phyloP scores from a whole-genome alignment of 2,888 invertebrate species.

The Pharmacophagus antenor region DNA sequence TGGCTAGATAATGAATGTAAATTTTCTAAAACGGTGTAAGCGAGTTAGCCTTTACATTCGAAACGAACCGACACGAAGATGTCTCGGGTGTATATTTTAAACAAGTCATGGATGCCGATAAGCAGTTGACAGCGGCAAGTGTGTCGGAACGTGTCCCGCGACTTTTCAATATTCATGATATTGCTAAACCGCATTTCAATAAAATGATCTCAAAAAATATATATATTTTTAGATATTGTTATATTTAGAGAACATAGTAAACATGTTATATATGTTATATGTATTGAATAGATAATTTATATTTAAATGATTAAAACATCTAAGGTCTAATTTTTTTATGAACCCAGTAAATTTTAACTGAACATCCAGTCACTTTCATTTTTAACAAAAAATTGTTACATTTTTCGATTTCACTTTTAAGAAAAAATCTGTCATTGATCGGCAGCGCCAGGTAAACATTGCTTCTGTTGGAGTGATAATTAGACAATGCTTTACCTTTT shows the following conservation, averaged over 20 bases:
- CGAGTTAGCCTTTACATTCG: slow-evolving; percentile 22
- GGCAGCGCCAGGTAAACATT: slow-evolving; percentile 27
- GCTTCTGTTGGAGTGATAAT: slow-evolving; percentile 15
- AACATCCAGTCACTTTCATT: slow-evolving; percentile 63
- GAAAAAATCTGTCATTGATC: slow-evolving; percentile 21
- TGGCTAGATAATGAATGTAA: slow-evolving; percentile 15
- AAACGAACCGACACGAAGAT: slow-evolving; percentile 28
- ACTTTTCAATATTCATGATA: slow-evolving; percentile 28
- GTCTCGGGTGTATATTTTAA: slow-evolving; percentile 25
- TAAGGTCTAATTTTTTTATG: too few species aligned
- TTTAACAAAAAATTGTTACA: slow-evolving; percentile 55
- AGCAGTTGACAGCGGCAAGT: slow-evolving; percentile 24
- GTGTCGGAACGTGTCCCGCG: slow-evolving; percentile 25
- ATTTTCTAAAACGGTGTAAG: slow-evolving; percentile 23
- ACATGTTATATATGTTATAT: background rate
- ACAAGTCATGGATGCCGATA: slow-evolving; percentile 30
- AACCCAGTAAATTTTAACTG: too few species aligned
- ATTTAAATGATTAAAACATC: background rate
- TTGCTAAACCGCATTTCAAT: slow-evolving; percentile 23
- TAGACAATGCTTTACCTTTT: slow-evolving; percentile 19
- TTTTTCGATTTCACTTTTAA: slow-evolving; percentile 30
- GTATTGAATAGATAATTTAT: background rate
- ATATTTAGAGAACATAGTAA: slow-evolving; percentile 1
- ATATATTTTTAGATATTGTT: slow-evolving; percentile 9
- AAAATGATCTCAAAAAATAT: slow-evolving; percentile 12